Evolutionary conservation across 2,113 vertebrate genomes (phyloP).

Genomic region (Mastomys coucha): DNA sequence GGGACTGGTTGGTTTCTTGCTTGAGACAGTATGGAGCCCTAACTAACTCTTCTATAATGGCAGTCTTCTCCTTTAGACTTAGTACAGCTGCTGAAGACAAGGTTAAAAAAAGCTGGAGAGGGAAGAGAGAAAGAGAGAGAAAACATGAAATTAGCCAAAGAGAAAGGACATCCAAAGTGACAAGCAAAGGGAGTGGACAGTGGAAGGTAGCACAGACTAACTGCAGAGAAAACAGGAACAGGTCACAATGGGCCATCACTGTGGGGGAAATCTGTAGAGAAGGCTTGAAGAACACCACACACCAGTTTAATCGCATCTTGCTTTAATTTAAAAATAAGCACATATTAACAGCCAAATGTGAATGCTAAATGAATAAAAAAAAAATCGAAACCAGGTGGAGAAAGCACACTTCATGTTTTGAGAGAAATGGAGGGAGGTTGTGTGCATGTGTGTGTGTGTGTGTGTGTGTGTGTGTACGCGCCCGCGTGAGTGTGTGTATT

Average conservation of each 20-base stretch:
- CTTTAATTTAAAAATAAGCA: conserved; percentile 78
- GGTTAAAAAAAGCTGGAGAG: conserved; percentile 99
- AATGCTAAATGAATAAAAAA: conserved; percentile 49
- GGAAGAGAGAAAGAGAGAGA: conserved; percentile 88
- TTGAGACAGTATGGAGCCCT: conserved; percentile 88
- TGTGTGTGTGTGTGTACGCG: background rate
- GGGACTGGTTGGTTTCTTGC: conserved; percentile 75
- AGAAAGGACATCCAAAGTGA: conserved; percentile 81
- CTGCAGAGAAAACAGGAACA: conserved; percentile 66
- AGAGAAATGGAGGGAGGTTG: conserved; percentile 16
- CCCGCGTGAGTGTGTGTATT: background rate
- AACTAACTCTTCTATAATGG: conserved; percentile 94
- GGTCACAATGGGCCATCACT: conserved; percentile 10
- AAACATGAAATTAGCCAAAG: conserved; percentile 86
- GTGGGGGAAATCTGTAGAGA: background rate
- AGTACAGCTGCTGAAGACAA: conserved; percentile 93
- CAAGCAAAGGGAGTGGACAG: conserved; percentile 67
- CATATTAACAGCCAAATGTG: conserved; percentile 64
- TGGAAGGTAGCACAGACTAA: conserved; percentile 56
- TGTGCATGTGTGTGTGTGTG: background rate
- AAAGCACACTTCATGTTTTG: conserved; percentile 64
- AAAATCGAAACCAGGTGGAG: conserved; percentile 27
- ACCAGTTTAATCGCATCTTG: conserved; percentile 61
- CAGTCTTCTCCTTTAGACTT: conserved; percentile 95
- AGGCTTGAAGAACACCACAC: conserved; percentile 73